Evolutionary conservation across 1,140 invertebrate genomes (phyloP), one percentile per base, ranked within the genome.

Genomic region (Bombus vancouverensis): DNA sequence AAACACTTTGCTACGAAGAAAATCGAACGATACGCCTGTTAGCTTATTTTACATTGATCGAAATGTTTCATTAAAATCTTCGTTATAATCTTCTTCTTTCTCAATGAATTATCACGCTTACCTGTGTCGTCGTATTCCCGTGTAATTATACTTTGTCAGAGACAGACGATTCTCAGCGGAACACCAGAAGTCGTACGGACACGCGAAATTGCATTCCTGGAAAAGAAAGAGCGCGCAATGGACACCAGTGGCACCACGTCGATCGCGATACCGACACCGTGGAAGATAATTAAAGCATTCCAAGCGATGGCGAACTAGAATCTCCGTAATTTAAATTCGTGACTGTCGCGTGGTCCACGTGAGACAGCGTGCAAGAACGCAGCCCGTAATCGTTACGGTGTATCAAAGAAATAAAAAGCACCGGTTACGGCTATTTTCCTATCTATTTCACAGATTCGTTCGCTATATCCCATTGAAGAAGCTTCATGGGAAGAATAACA

Each of bases 211-310:
- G 62, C 77, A 85, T 85, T 73, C 42, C 76, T 53, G 37, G 57
- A 42, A 77, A 18, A 10, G 32, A 22, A 28, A 44, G 22, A 15
- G 12, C n/a, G 10, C 25, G n/a, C 22, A 59, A 37, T 22, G 47
- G 28, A 47, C 28, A 32, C 8, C 76, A 6, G 15, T 25, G 73
- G 25, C 73, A 18, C n/a, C 34, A 9, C 15, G 53, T 42, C 18
- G 72, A 83, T 83, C 81, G 42, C 73, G 81, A 83, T 39, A 84
- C 59, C 75, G 39, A 37, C 37, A 34, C 47, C 73, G 62, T 15
- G 73, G 68, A 72, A 80, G 68, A 28, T 32, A 85, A 85, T 85
- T 80, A 85, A 85, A 80, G 57, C 76, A 62, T 84, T 79, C 75
- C 82, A n/a, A 25, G 28, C 18, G 47, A 47, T 13, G 32, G 34